Conservation (phyloP, 2,797 vertebrate genomes). For the Rousettus madagascariensis region DNA sequence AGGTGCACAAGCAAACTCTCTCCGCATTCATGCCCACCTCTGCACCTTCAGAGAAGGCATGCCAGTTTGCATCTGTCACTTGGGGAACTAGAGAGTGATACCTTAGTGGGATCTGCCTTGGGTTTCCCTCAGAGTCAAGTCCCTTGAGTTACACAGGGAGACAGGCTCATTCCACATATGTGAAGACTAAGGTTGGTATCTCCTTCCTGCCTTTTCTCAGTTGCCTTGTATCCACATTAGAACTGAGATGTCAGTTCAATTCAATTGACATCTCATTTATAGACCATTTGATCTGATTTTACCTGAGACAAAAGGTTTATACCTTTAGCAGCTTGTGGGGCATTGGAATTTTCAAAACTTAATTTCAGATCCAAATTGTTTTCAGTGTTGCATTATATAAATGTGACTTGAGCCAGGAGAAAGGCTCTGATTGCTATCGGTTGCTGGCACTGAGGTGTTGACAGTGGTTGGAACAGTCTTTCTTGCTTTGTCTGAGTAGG, state of each 20-base stretch:
- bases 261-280: neutral
- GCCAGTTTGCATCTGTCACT: neutral
- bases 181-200: neutral
- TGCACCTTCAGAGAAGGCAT: neutral
- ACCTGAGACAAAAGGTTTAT: neutral
- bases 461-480: constrained; percentile 43
- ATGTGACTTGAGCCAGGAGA: neutral
- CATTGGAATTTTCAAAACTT: neutral
- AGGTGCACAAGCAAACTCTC: neutral
- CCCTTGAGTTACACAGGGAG: neutral
- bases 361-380: neutral
- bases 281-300: neutral
- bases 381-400: neutral
- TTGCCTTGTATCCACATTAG: neutral
- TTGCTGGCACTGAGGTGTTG: constrained; percentile 57
- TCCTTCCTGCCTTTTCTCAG: neutral
- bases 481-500: constrained; percentile 53
- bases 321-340: neutral
- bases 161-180: neutral
- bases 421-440: constrained; percentile 53
- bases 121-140: neutral
- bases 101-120: neutral
- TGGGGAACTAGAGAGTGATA: neutral
- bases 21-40: neutral
- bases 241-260: neutral